A percentile compares a stretch with the other conserved stretches of the same genome.
phyloP scores from a whole-genome alignment of 2,888 invertebrate genomes.

The Acrocera orbiculus region DNA sequence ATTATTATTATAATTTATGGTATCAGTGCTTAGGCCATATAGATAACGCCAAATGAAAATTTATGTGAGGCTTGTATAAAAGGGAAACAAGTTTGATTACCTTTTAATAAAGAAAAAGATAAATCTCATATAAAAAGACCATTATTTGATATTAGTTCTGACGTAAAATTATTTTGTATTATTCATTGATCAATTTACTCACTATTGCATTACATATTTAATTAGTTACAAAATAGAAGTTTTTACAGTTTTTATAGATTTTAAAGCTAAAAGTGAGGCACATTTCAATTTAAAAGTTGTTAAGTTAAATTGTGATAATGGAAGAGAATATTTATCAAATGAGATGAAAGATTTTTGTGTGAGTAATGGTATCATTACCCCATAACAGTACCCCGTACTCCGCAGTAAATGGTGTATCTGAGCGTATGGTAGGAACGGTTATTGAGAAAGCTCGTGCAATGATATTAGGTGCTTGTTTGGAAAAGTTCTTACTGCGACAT shows the following conservation, averaged over 20 bases:
- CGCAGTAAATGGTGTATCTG: constrained; percentile 25
- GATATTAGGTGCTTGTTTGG: constrained; percentile 17
- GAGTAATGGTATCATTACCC: constrained; percentile 21
- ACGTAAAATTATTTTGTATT: constrained; percentile 12
- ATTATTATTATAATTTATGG: not conserved
- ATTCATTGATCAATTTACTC: constrained; percentile 14
- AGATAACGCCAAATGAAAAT: constrained; percentile 9
- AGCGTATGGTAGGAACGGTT: constrained; percentile 23
- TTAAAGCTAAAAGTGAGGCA: constrained; percentile 14
- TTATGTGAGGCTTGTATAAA: constrained; percentile 1
- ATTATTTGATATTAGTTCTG: constrained; percentile 19
- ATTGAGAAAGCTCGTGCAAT: constrained; percentile 23
- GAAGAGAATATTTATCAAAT: constrained; percentile 19
- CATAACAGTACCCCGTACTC: constrained; percentile 25
- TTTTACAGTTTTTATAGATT: constrained; percentile 16
- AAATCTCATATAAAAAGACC: constrained; percentile 16
- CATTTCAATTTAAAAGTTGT: constrained; percentile 18
- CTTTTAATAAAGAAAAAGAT: constrained; percentile 11
- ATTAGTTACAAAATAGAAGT: constrained; percentile 18
- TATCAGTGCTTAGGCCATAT: constrained; percentile 8
- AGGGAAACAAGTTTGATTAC: not conserved
- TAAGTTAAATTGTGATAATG: constrained; percentile 20
- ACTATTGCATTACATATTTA: constrained; percentile 19
- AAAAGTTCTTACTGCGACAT: too few species aligned
- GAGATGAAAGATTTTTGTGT: constrained; percentile 20